Evolutionary conservation across 2,797 vertebrate genomes (phyloP), one percentile per base, ranked within the genome.

Genomic region (Tragelaphus oryx): DNA sequence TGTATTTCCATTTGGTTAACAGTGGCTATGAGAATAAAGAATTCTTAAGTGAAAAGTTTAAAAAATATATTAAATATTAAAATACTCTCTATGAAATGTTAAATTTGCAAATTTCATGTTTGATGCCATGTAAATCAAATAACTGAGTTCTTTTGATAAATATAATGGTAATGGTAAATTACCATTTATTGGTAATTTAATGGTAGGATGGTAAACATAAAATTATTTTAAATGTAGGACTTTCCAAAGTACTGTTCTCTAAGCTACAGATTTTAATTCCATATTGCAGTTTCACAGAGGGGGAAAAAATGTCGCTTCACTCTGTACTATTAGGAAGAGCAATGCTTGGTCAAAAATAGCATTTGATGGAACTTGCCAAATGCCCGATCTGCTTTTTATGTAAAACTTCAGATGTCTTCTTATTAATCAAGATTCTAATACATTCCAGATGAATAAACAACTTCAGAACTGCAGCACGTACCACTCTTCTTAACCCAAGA

Each of bases 361-460:
- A 98, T 97, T 97, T 88, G 48, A 98, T 84, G 98, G 93, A 98
- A 98, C 96, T 98, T 99, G 99, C 99, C 98, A 98, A 98, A 98
- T 98, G 98, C 98, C 98, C 78, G 80, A 98, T 98, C 98, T 98
- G 96, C 95, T 98, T 98, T 98, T 98, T 97, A 99, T 99, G 98
- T 98, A 98, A 99, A 98, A 98, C 98, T 99, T 98, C 99, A 99
- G 99, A 99, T 99, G 99, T 99, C 98, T 98, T 98, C 98, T 95
- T 98, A 98, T 99, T 99, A 99, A 99, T 99, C 99, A 99, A 98
- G 98, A 98, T 99, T 98, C 98, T 99, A 99, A 99, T 99, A 99
- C 98, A 98, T 98, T 99, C 99, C 99, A 99, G 99, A 99, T 99
- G 99, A 99, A 99, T 98, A 99, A 99, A 99, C 99, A 99, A 98